phyloP scores from a whole-genome alignment of 1,140 invertebrate species.

The Pomacea maculata region DNA sequence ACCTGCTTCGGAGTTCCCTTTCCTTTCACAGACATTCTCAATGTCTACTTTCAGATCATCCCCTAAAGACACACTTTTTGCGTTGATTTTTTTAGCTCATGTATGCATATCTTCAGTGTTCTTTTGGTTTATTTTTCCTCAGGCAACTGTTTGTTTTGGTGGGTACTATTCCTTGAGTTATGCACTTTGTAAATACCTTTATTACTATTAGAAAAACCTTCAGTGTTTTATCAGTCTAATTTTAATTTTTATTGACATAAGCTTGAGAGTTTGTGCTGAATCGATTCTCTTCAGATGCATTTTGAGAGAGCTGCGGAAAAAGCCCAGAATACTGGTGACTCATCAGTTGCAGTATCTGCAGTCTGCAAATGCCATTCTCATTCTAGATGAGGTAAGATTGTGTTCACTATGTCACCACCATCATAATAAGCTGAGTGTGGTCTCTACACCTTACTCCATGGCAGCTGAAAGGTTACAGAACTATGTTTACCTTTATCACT shows the following conservation, averaged over 20 bases:
- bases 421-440: no score
- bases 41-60: background rate
- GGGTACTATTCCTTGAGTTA: background rate
- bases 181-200: background rate
- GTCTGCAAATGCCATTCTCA: conserved; percentile 78
- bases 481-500: no score
- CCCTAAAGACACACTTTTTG: background rate
- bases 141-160: background rate
- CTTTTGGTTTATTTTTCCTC: background rate
- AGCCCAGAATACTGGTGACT: conserved; percentile 83
- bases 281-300: conserved; percentile 60
- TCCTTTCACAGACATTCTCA: no score
- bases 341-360: conserved; percentile 86
- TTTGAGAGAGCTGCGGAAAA: conserved; percentile 74
- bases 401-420: background rate
- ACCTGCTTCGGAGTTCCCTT: no score
- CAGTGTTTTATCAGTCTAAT: no score
- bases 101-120: background rate
- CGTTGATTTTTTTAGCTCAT: no score
- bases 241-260: background rate
- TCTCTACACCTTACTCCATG: no score
- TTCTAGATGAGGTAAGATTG: conserved; percentile 76
- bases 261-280: background rate
- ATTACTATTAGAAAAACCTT: no score
- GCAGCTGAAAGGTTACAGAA: no score